A percentile compares a stretch with the other conserved stretches of the same genome.
These are phyloP conservation scores for Bufotes viridis DNA, from an alignment of 2,797 vertebrate genomes.

Conservation along the genomic window DNA sequence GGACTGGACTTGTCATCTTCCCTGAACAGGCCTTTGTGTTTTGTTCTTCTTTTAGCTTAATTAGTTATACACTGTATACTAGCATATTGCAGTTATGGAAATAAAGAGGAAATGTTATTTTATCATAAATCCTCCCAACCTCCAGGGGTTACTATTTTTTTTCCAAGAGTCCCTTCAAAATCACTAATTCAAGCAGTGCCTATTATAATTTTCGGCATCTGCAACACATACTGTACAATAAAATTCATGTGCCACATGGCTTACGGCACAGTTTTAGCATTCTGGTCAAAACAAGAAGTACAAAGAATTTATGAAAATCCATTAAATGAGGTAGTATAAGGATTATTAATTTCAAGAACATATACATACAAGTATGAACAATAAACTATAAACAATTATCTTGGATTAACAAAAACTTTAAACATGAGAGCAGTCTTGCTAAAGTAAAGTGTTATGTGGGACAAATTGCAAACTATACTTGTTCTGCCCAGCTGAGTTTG, in stretches of 20 bases:
- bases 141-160: background rate
- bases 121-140: background rate
- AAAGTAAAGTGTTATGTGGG: background rate
- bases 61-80: no score
- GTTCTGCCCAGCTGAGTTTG: no score
- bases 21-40: no score
- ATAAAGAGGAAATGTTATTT: no score
- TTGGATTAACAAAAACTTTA: background rate
- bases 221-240: conserved; percentile 35
- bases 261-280: background rate
- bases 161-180: background rate
- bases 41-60: no score
- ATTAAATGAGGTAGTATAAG: background rate
- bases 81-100: no score
- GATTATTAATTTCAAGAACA: background rate
- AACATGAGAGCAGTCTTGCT: background rate
- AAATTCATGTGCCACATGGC: conserved; percentile 23
- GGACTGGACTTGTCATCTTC: no score
- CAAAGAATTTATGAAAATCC: background rate
- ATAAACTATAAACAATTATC: background rate
- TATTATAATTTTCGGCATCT: conserved; percentile 41
- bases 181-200: background rate
- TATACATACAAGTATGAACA: background rate
- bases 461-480: background rate
- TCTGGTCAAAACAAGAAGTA: background rate